Conservation (phyloP, 2,888 invertebrate species). For the Diloba caeruleocephala region DNA sequence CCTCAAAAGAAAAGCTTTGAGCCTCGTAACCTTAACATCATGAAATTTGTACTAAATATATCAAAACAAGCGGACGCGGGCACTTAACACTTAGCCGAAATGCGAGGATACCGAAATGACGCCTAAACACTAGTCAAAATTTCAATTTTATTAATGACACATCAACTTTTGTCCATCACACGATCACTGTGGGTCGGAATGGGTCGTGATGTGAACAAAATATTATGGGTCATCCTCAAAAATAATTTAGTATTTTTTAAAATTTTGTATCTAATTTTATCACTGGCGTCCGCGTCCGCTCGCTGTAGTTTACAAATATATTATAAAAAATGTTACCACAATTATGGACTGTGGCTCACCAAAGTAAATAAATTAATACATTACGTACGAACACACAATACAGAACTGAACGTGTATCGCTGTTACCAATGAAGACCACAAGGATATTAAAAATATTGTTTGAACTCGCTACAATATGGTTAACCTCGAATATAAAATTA, state of each 20-base stretch:
- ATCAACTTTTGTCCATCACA: slow-evolving; percentile 55
- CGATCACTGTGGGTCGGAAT: slow-evolving; percentile 53
- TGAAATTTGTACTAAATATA: slow-evolving; percentile 90
- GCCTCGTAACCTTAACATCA: slow-evolving; percentile 89
- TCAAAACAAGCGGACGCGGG: slow-evolving; percentile 86
- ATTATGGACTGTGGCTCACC: slow-evolving; percentile 76
- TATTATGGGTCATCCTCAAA: slow-evolving; percentile 68
- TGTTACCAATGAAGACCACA: slow-evolving; percentile 88
- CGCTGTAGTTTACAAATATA: slow-evolving; percentile 86
- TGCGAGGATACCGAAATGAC: slow-evolving; percentile 89
- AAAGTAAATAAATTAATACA: slow-evolving; percentile 74
- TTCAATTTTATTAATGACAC: slow-evolving; percentile 64
- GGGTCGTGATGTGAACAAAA: slow-evolving; percentile 54
- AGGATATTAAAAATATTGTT: slow-evolving; percentile 84
- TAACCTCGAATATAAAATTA: slow-evolving; percentile 79
- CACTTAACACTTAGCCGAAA: slow-evolving; percentile 88
- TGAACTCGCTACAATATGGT: slow-evolving; percentile 66
- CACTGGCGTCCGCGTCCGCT: slow-evolving; percentile 86
- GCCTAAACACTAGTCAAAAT: slow-evolving; percentile 87
- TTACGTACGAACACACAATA: slow-evolving; percentile 67
- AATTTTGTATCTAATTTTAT: slow-evolving; percentile 87
- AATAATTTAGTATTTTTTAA: slow-evolving; percentile 85
- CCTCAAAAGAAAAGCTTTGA: slow-evolving; percentile 88
- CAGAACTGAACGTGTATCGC: slow-evolving; percentile 83
- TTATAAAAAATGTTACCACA: slow-evolving; percentile 80